Percentiles rank a stretch among this genome's conserved stretches.
Evolutionary conservation across 1,140 invertebrate species (phyloP).

Genomic region (Papilio helenus): DNA sequence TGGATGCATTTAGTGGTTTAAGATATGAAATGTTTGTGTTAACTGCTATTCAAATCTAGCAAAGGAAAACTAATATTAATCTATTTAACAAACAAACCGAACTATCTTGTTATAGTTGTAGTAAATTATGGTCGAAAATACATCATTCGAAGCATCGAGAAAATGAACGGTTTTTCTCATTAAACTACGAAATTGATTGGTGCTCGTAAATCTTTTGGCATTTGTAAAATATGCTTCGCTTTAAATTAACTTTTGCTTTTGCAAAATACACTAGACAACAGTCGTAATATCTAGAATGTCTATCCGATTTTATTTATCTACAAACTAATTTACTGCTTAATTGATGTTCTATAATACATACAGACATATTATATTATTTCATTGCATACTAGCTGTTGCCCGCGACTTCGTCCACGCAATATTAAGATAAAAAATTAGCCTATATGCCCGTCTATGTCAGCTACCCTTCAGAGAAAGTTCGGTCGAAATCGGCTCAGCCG

Average conservation of each 20-base stretch:
- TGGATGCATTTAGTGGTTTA: no score
- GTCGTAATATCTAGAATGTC: not conserved
- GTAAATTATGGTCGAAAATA: not conserved
- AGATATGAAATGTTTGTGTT: no score
- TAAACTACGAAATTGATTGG: not conserved
- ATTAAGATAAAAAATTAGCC: no score
- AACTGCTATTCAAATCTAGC: not conserved
- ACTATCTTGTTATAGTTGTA: not conserved
- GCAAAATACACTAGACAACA: not conserved
- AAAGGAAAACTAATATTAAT: not conserved
- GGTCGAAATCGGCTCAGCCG: no score
- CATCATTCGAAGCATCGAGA: not conserved
- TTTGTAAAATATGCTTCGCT: not conserved
- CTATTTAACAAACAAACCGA: not conserved
- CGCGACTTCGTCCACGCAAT: no score
- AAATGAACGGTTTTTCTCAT: slow-evolving; percentile 6
- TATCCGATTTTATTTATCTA: no score
- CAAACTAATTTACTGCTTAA: no score
- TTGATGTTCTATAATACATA: no score
- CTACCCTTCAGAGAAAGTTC: no score
- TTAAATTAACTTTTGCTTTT: not conserved
- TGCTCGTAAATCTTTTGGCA: not conserved
- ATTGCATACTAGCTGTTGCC: no score
- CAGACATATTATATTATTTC: no score
- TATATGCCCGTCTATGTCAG: no score